phyloP scores from a whole-genome alignment of 2,888 invertebrate genomes.

The Dione vanillae region DNA sequence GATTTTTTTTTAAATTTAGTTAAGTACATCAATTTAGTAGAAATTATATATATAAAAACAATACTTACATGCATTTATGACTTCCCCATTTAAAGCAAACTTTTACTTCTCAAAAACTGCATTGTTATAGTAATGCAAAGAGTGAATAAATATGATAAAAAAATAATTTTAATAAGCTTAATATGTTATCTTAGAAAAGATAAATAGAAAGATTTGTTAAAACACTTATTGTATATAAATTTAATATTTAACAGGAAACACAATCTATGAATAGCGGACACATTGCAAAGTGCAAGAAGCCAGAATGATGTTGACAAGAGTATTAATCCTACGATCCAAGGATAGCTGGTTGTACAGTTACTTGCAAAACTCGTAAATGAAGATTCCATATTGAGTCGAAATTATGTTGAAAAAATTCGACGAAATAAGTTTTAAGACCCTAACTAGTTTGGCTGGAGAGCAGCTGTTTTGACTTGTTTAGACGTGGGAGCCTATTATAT shows the following conservation, averaged over 20 bases:
- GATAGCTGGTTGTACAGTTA: slow-evolving; percentile 42
- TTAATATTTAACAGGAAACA: slow-evolving; percentile 1
- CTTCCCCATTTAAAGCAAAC: slow-evolving; percentile 14
- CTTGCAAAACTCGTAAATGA: slow-evolving; percentile 36
- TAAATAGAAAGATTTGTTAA: not conserved
- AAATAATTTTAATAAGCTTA: not conserved
- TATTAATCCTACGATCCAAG: slow-evolving; percentile 39
- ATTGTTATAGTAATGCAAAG: not conserved
- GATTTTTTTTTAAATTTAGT: no score
- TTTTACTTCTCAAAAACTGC: not conserved
- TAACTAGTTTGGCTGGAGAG: slow-evolving; percentile 20
- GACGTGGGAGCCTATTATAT: slow-evolving; percentile 22
- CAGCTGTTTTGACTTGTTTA: slow-evolving; percentile 19
- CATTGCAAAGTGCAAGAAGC: slow-evolving; percentile 18
- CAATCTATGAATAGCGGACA: slow-evolving; percentile 14
- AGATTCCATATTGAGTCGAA: slow-evolving; percentile 29
- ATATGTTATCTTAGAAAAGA: not conserved
- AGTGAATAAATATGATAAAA: not conserved
- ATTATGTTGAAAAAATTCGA: slow-evolving; percentile 23
- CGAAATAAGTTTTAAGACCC: slow-evolving; percentile 21
- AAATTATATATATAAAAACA: not conserved
- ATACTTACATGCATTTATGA: slow-evolving; percentile 38
- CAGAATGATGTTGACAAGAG: slow-evolving; percentile 30
- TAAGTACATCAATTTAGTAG: no score
- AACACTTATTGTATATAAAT: not conserved